Evolutionary conservation across 1,140 invertebrate genomes (phyloP).

Genomic region (Leptinotarsa texana): DNA sequence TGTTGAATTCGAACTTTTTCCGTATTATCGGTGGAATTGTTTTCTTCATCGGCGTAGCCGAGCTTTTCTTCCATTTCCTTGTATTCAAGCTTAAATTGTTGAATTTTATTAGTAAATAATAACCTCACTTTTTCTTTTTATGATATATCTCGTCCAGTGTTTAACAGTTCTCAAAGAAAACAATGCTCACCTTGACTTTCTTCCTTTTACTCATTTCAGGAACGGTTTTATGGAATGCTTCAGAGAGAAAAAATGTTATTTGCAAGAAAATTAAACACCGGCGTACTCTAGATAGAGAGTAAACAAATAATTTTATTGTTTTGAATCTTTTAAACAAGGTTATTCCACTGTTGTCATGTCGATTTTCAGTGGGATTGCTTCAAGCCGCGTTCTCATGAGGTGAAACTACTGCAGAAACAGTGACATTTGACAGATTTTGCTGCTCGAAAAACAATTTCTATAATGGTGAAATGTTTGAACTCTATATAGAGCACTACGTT

Average conservation of each 20-base stretch:
- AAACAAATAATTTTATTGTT: too few species aligned
- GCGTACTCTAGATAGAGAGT: too few species aligned
- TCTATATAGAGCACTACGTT: too few species aligned
- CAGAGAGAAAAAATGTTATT: background rate
- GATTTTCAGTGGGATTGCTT: too few species aligned
- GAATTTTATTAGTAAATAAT: background rate
- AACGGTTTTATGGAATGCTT: background rate
- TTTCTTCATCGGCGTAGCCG: constrained; percentile 64
- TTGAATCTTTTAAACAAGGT: too few species aligned
- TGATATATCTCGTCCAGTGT: too few species aligned
- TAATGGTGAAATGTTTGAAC: too few species aligned
- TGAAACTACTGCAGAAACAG: too few species aligned
- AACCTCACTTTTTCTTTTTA: background rate
- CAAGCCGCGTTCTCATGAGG: too few species aligned
- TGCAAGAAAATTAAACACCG: background rate
- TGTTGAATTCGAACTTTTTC: constrained; percentile 64
- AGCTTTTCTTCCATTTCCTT: constrained; percentile 72
- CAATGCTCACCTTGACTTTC: constrained; percentile 62
- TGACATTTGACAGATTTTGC: too few species aligned
- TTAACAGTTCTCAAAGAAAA: background rate
- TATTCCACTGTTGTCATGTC: too few species aligned
- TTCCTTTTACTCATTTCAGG: constrained; percentile 67
- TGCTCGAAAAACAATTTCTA: too few species aligned
- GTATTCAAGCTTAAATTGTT: constrained; percentile 63
- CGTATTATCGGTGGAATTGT: constrained; percentile 64